A percentile compares a stretch with the other conserved stretches of the same genome.
Evolutionary conservation across 1,140 invertebrate genomes (phyloP).

Genomic region (Ceratitis capitata): DNA sequence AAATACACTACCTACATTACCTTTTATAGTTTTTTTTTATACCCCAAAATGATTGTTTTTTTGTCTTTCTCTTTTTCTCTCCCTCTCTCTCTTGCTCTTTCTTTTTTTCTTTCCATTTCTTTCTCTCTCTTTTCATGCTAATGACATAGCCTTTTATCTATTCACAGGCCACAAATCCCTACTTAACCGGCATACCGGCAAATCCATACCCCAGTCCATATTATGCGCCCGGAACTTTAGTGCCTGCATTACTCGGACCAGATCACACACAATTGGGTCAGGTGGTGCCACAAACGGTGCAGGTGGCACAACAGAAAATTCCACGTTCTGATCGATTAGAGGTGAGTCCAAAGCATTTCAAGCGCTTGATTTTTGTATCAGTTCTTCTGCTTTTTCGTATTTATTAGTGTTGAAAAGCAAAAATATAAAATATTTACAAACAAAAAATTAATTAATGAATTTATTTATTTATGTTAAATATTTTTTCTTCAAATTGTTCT

Average conservation of each 20-base stretch:
- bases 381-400: conserved; percentile 18
- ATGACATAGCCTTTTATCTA: conserved; percentile 27
- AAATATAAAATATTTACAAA: conserved; percentile 14
- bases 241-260: conserved; percentile 84
- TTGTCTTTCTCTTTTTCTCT: not conserved
- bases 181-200: conserved; percentile 85
- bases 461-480: not conserved
- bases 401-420: too few relatives aligned
- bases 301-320: conserved; percentile 88
- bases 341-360: conserved; percentile 72
- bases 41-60: not conserved
- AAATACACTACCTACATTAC: not conserved
- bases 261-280: conserved; percentile 78
- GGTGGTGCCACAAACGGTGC: conserved; percentile 84
- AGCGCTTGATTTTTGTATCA: not conserved
- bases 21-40: not conserved
- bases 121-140: conserved; percentile 47
- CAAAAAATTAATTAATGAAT: not conserved
- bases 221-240: conserved; percentile 85
- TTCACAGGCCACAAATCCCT: conserved; percentile 84
- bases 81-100: not conserved
- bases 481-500: not conserved
- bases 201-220: conserved; percentile 84
- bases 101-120: conserved; percentile 45
- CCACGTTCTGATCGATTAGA: conserved; percentile 94